A percentile compares a stretch with the other conserved stretches of the same genome.
Conservation (phyloP, 2,113 vertebrate species). For the Nothobranchius furzeri region DNA sequence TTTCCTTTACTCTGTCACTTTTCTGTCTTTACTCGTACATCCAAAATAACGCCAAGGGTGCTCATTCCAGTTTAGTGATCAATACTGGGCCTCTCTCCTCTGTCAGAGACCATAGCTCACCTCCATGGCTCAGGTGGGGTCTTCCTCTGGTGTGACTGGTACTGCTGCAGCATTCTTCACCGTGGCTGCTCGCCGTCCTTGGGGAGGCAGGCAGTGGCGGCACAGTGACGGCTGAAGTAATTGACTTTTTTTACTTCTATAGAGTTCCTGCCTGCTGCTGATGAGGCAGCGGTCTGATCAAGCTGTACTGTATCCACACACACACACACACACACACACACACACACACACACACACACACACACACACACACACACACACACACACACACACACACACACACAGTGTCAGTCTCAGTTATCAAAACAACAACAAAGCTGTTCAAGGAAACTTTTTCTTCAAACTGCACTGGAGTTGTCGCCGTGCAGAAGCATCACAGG, state of each 20-base stretch:
- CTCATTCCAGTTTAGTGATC: neutral
- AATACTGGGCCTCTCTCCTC: slow-evolving; percentile 4
- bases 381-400: too few species aligned
- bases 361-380: too few species aligned
- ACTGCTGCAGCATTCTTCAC: slow-evolving; percentile 31
- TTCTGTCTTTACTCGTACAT: neutral
- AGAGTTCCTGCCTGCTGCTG: slow-evolving; percentile 62
- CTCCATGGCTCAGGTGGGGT: slow-evolving; percentile 38
- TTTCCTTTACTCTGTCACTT: neutral
- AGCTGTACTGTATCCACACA: slow-evolving; percentile 34
- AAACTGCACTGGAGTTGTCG: neutral
- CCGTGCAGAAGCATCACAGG: slow-evolving; percentile 12
- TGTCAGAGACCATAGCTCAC: slow-evolving; percentile 6
- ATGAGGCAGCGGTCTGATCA: slow-evolving; percentile 61
- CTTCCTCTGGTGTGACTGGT: slow-evolving; percentile 40
- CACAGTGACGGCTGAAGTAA: slow-evolving; percentile 63
- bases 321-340: slow-evolving; percentile 37
- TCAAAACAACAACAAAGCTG: slow-evolving; percentile 20
- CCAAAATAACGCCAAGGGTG: neutral
- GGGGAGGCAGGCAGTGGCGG: slow-evolving; percentile 48
- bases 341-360: neutral
- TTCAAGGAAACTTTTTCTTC: slow-evolving; percentile 5
- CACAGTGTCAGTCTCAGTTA: slow-evolving; percentile 9
- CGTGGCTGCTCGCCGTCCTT: slow-evolving; percentile 57
- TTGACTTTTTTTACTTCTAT: slow-evolving; percentile 69